Conservation (phyloP, 2,113 vertebrate species). For the Falcunculus frontatus region DNA sequence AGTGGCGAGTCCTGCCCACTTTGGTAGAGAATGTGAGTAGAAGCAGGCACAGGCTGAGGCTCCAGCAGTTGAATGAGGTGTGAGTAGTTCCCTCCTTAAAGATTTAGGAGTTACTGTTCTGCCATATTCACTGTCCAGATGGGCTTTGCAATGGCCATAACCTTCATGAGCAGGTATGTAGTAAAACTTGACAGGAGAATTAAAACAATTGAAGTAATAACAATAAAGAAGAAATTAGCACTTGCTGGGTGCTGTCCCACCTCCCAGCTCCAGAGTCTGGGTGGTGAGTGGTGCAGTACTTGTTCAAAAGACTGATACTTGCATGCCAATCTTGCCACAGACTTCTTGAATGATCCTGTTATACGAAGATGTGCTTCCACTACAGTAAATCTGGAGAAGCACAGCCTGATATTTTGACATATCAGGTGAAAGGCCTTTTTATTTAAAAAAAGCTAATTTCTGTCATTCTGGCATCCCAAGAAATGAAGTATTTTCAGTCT, state of each 20-base stretch:
- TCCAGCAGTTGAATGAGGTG: not conserved
- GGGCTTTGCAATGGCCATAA: not conserved
- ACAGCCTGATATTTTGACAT: not conserved
- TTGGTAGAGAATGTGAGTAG: not conserved
- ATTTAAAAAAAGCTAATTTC: not conserved
- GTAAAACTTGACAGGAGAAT: not conserved
- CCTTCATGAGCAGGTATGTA: fast-evolving
- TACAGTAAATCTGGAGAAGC: not conserved
- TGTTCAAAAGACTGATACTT: not conserved
- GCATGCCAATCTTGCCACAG: not conserved
- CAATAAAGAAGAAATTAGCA: not conserved
- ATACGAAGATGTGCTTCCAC: not conserved
- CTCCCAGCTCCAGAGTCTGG: not conserved
- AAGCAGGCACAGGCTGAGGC: not conserved
- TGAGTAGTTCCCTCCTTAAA: not conserved
- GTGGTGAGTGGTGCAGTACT: not conserved
- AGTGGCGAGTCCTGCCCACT: not conserved
- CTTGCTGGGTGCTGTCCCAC: not conserved
- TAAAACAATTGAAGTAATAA: not conserved
- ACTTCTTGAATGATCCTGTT: not conserved
- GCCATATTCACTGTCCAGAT: fast-evolving
- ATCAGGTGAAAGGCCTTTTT: not conserved
- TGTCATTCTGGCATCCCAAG: not conserved
- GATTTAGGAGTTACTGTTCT: not conserved
- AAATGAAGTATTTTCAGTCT: not conserved